These are phyloP conservation scores for Neoseiulus cucumeris DNA, from an alignment of 1,140 invertebrate genomes.

Conservation along the genomic window DNA sequence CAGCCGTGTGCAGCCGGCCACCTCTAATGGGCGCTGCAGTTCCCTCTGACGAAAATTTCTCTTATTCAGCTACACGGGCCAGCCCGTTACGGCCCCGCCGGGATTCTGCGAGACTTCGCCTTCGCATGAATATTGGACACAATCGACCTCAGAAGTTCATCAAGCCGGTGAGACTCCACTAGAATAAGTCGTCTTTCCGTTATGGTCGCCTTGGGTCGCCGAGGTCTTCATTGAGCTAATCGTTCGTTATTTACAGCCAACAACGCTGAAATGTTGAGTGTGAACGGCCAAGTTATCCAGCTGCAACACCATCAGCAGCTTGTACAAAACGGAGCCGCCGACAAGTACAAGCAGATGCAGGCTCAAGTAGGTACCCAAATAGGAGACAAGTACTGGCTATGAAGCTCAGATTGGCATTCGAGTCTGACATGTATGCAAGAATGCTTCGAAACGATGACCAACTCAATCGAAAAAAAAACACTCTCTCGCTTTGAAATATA, in stretches of 20 bases:
- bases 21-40: background rate
- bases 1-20: slow-evolving; percentile 23
- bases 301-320: background rate
- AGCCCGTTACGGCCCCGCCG: slow-evolving; percentile 57
- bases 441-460: too few relatives aligned
- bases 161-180: background rate
- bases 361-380: background rate
- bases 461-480: too few relatives aligned
- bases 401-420: too few relatives aligned
- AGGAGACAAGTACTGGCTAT: too few relatives aligned
- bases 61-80: slow-evolving; percentile 49
- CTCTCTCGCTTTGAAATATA: too few relatives aligned
- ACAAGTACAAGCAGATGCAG: slow-evolving; percentile 1
- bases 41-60: background rate
- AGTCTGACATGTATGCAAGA: too few relatives aligned
- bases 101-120: slow-evolving; percentile 70
- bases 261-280: background rate
- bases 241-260: background rate
- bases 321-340: background rate
- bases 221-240: background rate
- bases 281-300: background rate
- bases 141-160: background rate
- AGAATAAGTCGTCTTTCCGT: background rate
- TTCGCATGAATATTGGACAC: slow-evolving; percentile 62
- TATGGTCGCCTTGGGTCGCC: background rate